phyloP scores from a whole-genome alignment of 2,888 invertebrate genomes.

The Drosophila fungiperda region DNA sequence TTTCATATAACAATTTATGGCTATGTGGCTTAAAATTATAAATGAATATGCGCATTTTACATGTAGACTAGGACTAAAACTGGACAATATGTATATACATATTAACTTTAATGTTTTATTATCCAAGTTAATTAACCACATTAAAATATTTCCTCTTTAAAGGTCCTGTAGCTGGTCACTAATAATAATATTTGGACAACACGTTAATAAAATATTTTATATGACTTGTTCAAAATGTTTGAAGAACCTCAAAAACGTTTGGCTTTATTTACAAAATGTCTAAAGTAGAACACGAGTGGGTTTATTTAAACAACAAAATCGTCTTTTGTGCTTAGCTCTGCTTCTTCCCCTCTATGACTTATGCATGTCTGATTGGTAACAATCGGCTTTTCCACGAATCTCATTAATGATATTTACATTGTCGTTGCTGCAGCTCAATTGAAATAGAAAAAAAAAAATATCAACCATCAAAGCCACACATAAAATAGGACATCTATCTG shows the following conservation, averaged over 20 bases:
- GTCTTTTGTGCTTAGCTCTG: background rate
- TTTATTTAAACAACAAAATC: background rate
- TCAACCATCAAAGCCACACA: conserved; percentile 33
- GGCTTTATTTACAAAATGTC: background rate
- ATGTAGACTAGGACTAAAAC: background rate
- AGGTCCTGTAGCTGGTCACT: background rate
- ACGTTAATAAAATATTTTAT: background rate
- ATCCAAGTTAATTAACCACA: background rate
- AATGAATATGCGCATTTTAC: too few relatives aligned
- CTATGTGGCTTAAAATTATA: background rate
- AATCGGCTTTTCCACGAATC: conserved; percentile 63
- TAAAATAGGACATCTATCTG: conserved; percentile 30
- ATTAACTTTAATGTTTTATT: background rate
- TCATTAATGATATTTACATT: conserved; percentile 34
- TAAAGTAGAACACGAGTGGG: background rate
- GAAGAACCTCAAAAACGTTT: background rate
- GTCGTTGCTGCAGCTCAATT: conserved; percentile 35
- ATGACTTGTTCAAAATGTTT: background rate
- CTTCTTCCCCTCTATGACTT: conserved; percentile 6
- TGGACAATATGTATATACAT: background rate
- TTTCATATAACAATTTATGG: background rate
- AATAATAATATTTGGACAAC: background rate
- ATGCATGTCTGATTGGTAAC: conserved; percentile 50
- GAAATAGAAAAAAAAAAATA: conserved; percentile 7
- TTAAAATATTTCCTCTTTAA: background rate